These are phyloP conservation scores for Gymnosoma rotundatum DNA, from an alignment of 2,888 invertebrate species.

Conservation along the genomic window DNA sequence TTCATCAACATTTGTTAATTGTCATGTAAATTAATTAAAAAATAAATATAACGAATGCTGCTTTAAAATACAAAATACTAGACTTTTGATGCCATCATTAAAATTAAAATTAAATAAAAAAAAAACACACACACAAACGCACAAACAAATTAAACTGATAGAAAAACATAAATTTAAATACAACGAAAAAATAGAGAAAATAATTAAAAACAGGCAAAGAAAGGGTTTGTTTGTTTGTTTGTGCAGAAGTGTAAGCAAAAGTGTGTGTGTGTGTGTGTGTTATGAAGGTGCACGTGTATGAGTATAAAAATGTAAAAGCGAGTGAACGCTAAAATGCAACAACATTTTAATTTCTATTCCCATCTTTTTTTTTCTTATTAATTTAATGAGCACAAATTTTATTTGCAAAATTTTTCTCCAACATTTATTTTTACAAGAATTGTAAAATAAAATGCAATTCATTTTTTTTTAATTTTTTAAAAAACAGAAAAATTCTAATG, in stretches of 20 bases:
- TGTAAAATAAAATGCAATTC: too few species aligned
- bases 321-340: not conserved
- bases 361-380: conserved; percentile 1
- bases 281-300: not conserved
- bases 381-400: conserved; percentile 50
- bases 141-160: conserved; percentile 31
- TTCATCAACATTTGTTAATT: conserved; percentile 61
- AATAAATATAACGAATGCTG: not conserved
- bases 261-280: conserved; percentile 5
- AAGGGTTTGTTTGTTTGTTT: too few species aligned
- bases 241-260: not conserved
- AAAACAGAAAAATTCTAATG: too few species aligned
- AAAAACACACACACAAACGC: not conserved
- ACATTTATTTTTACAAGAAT: not conserved
- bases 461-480: not conserved
- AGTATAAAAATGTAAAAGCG: not conserved
- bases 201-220: not conserved
- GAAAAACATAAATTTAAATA: not conserved
- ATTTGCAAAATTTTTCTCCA: not conserved
- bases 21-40: conserved; percentile 45
- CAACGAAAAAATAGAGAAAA: conserved; percentile 1
- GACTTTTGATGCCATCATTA: conserved; percentile 49
- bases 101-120: conserved; percentile 2
- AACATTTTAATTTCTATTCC: not conserved
- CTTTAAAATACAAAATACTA: not conserved